Evolutionary conservation across 2,113 vertebrate genomes (phyloP).

Genomic region (Tachysurus vachellii): DNA sequence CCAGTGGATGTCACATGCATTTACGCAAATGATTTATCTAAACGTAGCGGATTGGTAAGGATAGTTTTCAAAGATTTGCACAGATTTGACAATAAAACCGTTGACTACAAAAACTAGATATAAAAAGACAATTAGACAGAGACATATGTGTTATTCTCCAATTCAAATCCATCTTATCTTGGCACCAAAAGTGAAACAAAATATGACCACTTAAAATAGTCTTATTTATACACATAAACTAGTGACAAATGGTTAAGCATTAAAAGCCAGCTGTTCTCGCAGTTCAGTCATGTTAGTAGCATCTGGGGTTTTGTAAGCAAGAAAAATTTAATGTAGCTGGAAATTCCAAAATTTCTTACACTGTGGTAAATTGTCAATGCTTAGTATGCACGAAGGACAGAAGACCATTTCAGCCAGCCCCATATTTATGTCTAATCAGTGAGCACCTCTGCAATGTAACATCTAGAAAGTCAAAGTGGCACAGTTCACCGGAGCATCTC

Average conservation of each 20-base stretch:
- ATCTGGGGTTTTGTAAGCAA: not conserved
- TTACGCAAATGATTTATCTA: not conserved
- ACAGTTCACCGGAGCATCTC: constrained; percentile 20
- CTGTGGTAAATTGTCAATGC: not conserved
- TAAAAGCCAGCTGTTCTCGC: not conserved
- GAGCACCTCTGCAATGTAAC: constrained; percentile 11
- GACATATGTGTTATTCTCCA: not conserved
- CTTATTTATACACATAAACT: not conserved
- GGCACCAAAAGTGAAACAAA: not conserved
- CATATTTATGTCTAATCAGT: constrained; percentile 44
- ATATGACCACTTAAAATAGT: not conserved
- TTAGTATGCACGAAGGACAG: not conserved
- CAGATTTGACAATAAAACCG: not conserved
- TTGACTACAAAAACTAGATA: not conserved
- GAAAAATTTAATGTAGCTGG: not conserved
- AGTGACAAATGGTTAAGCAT: not conserved
- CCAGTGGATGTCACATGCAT: not conserved
- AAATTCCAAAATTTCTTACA: not conserved
- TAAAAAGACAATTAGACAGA: not conserved
- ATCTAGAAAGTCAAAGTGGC: constrained; percentile 18
- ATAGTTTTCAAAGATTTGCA: not conserved
- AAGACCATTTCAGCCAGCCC: constrained; percentile 17
- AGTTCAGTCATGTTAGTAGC: not conserved
- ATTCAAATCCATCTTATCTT: not conserved
- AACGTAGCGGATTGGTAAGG: not conserved